Evolutionary conservation across 2,113 vertebrate genomes (phyloP).

Genomic region (Prionailurus bengalensis): DNA sequence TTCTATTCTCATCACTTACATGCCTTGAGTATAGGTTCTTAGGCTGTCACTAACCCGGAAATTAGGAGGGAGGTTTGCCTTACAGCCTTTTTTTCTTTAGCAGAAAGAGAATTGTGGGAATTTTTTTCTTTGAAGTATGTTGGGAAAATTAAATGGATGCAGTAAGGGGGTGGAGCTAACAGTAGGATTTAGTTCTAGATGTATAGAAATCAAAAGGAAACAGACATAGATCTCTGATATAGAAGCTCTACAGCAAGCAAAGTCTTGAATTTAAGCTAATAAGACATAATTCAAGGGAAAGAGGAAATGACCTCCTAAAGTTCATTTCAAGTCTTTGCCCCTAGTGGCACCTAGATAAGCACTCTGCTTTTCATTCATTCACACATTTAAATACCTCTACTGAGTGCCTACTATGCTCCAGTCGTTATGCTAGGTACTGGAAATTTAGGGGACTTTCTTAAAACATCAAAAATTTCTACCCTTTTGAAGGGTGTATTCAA

Average conservation of each 20-base stretch:
- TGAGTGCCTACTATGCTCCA: background rate
- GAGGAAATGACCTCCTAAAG: background rate
- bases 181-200: background rate
- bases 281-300: background rate
- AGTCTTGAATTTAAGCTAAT: background rate
- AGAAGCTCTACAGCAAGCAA: background rate
- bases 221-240: background rate
- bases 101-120: background rate
- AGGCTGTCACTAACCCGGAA: background rate
- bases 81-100: background rate
- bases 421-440: background rate
- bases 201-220: background rate
- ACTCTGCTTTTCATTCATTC: too few relatives aligned
- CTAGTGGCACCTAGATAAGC: background rate
- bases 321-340: background rate
- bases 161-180: background rate
- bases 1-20: background rate
- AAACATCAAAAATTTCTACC: background rate
- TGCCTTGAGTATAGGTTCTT: background rate
- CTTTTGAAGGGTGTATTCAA: background rate
- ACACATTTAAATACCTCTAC: background rate
- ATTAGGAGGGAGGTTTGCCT: background rate
- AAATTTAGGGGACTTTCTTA: background rate
- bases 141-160: background rate
- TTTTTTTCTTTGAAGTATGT: background rate